Evolutionary conservation across 2,113 vertebrate genomes (phyloP).

Genomic region (Pseudopodoces humilis): DNA sequence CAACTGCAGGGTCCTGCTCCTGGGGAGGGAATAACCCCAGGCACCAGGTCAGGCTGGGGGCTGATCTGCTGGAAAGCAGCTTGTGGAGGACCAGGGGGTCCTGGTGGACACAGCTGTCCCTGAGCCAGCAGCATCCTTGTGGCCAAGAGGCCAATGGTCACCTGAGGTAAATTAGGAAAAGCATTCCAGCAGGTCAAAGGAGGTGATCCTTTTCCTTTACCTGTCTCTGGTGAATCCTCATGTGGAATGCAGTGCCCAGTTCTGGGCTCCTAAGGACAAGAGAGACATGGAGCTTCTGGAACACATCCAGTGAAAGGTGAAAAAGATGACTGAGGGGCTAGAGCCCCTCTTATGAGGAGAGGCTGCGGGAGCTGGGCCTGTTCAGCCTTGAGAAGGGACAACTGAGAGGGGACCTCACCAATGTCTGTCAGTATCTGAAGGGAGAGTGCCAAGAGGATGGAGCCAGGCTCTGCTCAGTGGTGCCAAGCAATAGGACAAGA

Average conservation of each 20-base stretch:
- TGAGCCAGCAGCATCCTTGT: neutral
- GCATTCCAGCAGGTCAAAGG: neutral
- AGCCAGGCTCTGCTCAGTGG: neutral
- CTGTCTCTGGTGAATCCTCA: too few relatives aligned
- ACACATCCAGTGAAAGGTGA: neutral
- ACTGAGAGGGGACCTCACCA: neutral
- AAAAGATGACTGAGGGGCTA: neutral
- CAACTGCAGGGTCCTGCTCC: neutral
- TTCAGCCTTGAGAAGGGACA: neutral
- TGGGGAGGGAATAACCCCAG: neutral
- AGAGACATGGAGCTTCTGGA: neutral
- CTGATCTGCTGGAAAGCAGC: neutral
- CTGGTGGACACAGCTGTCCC: neutral
- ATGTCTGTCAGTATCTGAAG: neutral
- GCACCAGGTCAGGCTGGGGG: neutral
- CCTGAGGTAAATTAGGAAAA: neutral
- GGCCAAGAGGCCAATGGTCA: neutral
- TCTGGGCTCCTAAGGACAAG: neutral
- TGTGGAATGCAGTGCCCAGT: neutral
- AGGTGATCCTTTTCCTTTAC: neutral
- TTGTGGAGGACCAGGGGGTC: rapidly evolving
- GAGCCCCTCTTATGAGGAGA: neutral
- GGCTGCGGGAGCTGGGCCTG: neutral
- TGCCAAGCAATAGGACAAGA: neutral
- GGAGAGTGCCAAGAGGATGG: neutral